Conservation (phyloP, 2,113 vertebrate genomes). For the Eptesicus fuscus region DNA sequence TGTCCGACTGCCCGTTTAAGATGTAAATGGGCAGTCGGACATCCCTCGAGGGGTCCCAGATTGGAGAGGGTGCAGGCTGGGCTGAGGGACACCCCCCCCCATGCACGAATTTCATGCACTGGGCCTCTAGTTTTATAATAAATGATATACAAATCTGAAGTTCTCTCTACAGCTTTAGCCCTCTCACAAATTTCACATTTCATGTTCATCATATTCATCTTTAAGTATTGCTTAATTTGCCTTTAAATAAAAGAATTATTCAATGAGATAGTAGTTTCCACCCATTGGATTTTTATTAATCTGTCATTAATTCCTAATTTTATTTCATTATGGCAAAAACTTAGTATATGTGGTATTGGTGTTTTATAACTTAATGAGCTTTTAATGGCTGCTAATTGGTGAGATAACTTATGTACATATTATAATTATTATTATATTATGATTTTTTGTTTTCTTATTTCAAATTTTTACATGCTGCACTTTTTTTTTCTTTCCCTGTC, state of each 20-base stretch:
- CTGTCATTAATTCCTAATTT: neutral
- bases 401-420: neutral
- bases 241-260: neutral
- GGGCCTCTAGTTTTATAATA: neutral
- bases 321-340: neutral
- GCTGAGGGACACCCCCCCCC: too few relatives aligned
- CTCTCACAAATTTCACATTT: neutral
- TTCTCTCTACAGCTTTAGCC: neutral
- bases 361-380: neutral
- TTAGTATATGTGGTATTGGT: neutral
- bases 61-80: too few relatives aligned
- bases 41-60: too few relatives aligned
- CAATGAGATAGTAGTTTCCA: neutral
- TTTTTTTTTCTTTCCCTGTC: neutral
- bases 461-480: neutral
- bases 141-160: neutral
- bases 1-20: too few relatives aligned
- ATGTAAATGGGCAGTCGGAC: too few relatives aligned
- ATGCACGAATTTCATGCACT: too few relatives aligned
- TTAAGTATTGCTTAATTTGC: neutral
- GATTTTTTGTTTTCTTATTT: neutral
- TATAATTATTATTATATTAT: neutral
- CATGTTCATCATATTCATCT: neutral
- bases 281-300: neutral
- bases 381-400: neutral